These are phyloP conservation scores for Elegia similella DNA, from an alignment of 2,888 invertebrate species.

Conservation along the genomic window DNA sequence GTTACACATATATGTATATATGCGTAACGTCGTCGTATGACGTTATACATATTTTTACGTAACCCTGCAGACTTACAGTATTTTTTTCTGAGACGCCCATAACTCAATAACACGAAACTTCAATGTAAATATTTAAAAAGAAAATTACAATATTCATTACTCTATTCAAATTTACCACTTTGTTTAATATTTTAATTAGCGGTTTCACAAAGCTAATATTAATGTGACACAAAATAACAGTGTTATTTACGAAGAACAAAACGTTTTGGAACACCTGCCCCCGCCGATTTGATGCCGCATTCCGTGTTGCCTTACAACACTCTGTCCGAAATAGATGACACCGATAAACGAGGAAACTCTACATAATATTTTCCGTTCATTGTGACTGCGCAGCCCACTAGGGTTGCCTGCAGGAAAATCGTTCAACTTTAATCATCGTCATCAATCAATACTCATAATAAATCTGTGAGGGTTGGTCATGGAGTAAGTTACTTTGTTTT, in stretches of 20 bases:
- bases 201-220: not conserved
- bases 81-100: not conserved
- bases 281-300: conserved; percentile 27
- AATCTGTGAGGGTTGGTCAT: no score
- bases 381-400: conserved; percentile 22
- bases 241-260: conserved; percentile 7
- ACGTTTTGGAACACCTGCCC: not conserved
- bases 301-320: conserved; percentile 35
- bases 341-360: conserved; percentile 43
- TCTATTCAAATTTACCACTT: not conserved
- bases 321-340: conserved; percentile 39
- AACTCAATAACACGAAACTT: not conserved
- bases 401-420: not conserved
- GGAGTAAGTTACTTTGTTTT: no score
- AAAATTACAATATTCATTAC: not conserved
- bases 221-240: not conserved
- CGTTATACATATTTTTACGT: no score
- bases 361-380: conserved; percentile 39
- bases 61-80: not conserved
- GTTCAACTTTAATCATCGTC: not conserved
- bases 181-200: not conserved
- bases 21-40: no score
- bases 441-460: no score
- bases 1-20: no score
- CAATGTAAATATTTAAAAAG: not conserved